Evolutionary conservation across 2,888 invertebrate species (phyloP).

Genomic region (Cheilosia impressa): DNA sequence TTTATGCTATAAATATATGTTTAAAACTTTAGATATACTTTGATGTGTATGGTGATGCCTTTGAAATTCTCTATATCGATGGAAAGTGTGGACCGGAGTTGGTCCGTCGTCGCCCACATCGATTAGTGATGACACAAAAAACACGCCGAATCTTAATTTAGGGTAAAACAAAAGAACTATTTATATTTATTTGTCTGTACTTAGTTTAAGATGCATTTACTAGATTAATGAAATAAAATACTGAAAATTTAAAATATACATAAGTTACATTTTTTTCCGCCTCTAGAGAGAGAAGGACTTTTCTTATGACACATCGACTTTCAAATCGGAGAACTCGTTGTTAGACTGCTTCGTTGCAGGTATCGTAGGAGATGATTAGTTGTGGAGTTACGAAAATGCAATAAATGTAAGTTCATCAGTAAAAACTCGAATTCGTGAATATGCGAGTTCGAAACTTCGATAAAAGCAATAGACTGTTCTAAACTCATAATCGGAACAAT

Average conservation of each 20-base stretch:
- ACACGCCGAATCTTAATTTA: slow-evolving; percentile 48
- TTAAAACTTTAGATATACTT: slow-evolving; percentile 41
- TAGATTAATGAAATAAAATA: slow-evolving; percentile 78
- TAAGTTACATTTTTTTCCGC: not conserved
- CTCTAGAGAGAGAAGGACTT: too few relatives aligned
- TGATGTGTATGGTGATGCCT: slow-evolving; percentile 46
- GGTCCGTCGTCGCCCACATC: not conserved
- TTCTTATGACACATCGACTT: too few relatives aligned
- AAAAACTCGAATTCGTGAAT: too few relatives aligned
- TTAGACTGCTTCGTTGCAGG: too few relatives aligned
- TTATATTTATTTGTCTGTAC: slow-evolving; percentile 79
- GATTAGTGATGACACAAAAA: slow-evolving; percentile 40
- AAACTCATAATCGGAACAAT: too few relatives aligned
- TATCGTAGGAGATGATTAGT: too few relatives aligned
- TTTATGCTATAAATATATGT: slow-evolving; percentile 47
- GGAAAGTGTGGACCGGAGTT: not conserved
- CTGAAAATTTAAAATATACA: slow-evolving; percentile 77
- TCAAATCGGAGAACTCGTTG: too few relatives aligned
- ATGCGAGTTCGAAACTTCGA: too few relatives aligned
- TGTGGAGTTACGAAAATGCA: too few relatives aligned
- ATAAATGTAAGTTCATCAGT: too few relatives aligned
- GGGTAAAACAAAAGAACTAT: slow-evolving; percentile 57
- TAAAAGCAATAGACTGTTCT: too few relatives aligned
- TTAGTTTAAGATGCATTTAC: slow-evolving; percentile 83
- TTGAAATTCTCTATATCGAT: slow-evolving; percentile 20